Evolutionary conservation across 2,888 invertebrate species (phyloP).

Genomic region (Rhopalosiphum nymphaeae): DNA sequence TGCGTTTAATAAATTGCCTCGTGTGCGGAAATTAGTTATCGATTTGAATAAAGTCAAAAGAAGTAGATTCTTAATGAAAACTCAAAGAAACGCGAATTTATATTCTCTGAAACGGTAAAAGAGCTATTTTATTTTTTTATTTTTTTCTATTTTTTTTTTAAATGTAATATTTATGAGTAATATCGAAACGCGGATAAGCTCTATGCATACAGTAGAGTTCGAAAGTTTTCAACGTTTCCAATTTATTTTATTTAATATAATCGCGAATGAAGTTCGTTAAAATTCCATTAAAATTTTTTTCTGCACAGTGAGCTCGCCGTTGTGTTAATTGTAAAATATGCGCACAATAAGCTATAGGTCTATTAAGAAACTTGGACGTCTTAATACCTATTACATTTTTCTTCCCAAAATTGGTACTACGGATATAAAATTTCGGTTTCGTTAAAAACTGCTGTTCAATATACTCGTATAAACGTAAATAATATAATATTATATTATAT

Average conservation of each 20-base stretch:
- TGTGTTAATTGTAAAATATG: not conserved
- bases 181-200: not conserved
- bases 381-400: not conserved
- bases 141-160: too few species aligned
- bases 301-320: too few species aligned
- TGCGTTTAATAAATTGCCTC: not conserved
- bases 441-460: not conserved
- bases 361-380: not conserved
- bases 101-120: conserved; percentile 10
- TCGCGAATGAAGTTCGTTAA: not conserved
- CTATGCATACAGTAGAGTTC: not conserved
- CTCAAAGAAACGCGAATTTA: not conserved
- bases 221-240: not conserved
- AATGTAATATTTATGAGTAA: conserved; percentile 23
- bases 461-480: not conserved
- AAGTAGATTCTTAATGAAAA: not conserved
- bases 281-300: not conserved
- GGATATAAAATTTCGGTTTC: not conserved
- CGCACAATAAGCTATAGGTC: not conserved
- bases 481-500: not conserved
- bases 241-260: not conserved
- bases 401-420: not conserved
- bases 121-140: too few species aligned
- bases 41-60: conserved; percentile 2
- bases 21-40: not conserved